A percentile compares a stretch with the other conserved stretches of the same genome.
These are phyloP conservation scores for Poeciliopsis infans DNA, from an alignment of 2,797 vertebrate species.

Conservation along the genomic window DNA sequence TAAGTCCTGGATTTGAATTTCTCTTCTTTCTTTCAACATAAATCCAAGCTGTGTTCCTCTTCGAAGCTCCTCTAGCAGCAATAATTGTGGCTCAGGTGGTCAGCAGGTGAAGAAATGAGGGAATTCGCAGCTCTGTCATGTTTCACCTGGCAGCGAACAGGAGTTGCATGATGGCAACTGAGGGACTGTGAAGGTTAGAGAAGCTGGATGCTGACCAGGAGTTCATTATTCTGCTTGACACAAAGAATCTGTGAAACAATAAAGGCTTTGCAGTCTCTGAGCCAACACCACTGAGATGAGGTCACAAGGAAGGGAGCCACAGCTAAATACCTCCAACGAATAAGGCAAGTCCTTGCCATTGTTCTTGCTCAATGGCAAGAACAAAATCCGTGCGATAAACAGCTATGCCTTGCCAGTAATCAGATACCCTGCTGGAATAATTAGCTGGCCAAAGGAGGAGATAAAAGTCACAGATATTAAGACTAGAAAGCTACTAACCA, in stretches of 20 bases:
- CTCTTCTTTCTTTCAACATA: not conserved
- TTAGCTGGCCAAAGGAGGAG: no score
- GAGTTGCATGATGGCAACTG: constrained; percentile 29
- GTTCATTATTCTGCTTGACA: constrained; percentile 43
- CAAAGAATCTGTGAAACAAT: constrained; percentile 40
- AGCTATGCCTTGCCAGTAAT: no score
- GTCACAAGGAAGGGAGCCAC: no score
- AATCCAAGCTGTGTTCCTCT: constrained; percentile 14
- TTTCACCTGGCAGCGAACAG: constrained; percentile 48
- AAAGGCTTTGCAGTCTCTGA: constrained; percentile 23
- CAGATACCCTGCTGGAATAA: no score
- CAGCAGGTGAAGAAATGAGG: constrained; percentile 38
- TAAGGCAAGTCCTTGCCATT: no score
- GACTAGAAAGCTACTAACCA: no score
- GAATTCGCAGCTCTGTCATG: constrained; percentile 36
- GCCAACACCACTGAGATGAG: constrained; percentile 9
- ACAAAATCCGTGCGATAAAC: no score
- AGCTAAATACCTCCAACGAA: no score
- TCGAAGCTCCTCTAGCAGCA: constrained; percentile 26
- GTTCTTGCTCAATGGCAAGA: no score
- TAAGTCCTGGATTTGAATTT: not conserved
- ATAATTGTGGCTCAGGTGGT: constrained; percentile 44
- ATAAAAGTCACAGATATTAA: no score
- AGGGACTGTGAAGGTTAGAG: constrained; percentile 41
- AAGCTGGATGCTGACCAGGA: constrained; percentile 47